Conservation (phyloP, 2,888 invertebrate genomes). For the Lysandra bellargus region DNA sequence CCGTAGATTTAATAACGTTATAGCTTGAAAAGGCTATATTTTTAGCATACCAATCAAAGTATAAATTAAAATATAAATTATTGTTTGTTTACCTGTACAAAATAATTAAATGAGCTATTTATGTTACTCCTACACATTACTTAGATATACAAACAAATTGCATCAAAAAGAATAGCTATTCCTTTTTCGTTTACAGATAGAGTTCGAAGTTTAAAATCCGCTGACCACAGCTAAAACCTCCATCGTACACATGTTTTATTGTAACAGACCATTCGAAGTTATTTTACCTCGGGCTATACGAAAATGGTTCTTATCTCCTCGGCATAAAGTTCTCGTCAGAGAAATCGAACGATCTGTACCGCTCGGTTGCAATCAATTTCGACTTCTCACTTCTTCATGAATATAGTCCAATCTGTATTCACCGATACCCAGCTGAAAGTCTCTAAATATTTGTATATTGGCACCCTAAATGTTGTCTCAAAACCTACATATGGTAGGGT, state of each 20-base stretch:
- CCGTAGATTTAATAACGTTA: too few species aligned
- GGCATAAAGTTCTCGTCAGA: background rate
- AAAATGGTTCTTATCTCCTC: background rate
- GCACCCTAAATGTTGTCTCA: too few species aligned
- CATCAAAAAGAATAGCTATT: background rate
- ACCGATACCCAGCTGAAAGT: too few species aligned
- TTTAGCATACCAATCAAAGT: too few species aligned
- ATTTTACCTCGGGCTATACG: background rate
- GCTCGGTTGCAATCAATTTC: slow-evolving; percentile 32
- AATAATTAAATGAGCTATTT: slow-evolving; percentile 30
- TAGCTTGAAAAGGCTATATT: too few species aligned
- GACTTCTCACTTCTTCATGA: slow-evolving; percentile 10
- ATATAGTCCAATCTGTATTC: background rate
- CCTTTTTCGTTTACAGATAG: background rate
- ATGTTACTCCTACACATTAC: slow-evolving; percentile 16
- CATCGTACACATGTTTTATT: slow-evolving; percentile 11
- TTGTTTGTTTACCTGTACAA: too few species aligned
- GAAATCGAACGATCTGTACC: slow-evolving; percentile 1
- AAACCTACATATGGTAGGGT: too few species aligned
- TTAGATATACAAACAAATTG: background rate
- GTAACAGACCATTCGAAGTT: background rate
- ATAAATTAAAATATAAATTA: too few species aligned
- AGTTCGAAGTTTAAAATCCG: background rate
- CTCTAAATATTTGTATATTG: too few species aligned
- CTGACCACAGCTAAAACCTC: slow-evolving; percentile 22